These are phyloP conservation scores for Galbula dea DNA, from an alignment of 2,113 vertebrate species.

Conservation along the genomic window DNA sequence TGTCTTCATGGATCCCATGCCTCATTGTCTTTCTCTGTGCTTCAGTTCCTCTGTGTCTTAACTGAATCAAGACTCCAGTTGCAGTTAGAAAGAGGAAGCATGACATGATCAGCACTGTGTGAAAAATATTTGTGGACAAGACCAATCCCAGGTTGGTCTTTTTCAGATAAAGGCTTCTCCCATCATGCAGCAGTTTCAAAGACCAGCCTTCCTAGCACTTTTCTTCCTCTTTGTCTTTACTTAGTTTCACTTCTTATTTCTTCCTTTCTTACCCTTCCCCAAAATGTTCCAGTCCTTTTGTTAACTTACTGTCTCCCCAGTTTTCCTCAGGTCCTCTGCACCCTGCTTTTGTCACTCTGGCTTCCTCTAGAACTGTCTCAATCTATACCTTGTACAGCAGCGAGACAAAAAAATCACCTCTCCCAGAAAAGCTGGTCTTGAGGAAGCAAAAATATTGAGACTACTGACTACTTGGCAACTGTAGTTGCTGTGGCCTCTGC, in stretches of 20 bases:
- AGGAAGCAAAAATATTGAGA: background rate
- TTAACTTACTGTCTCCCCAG: background rate
- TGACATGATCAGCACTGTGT: background rate
- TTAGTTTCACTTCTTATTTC: slow-evolving; percentile 22
- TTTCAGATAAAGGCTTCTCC: background rate
- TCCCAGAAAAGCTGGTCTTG: background rate
- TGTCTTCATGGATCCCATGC: background rate
- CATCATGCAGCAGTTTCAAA: background rate
- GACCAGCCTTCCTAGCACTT: background rate
- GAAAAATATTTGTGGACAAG: background rate
- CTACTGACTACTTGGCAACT: background rate
- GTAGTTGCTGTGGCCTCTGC: background rate
- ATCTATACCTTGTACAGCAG: background rate
- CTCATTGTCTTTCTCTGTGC: background rate
- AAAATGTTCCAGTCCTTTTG: background rate
- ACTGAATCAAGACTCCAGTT: background rate
- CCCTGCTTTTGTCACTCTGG: background rate
- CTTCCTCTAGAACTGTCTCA: background rate
- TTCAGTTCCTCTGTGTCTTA: background rate
- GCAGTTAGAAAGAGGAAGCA: background rate
- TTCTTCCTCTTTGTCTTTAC: background rate
- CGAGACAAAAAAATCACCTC: background rate
- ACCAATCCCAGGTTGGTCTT: background rate
- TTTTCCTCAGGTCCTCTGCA: background rate
- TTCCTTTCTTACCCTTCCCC: background rate